These are phyloP conservation scores for Embidobia sp. DNA, from an alignment of 2,888 invertebrate genomes.

Conservation along the genomic window DNA sequence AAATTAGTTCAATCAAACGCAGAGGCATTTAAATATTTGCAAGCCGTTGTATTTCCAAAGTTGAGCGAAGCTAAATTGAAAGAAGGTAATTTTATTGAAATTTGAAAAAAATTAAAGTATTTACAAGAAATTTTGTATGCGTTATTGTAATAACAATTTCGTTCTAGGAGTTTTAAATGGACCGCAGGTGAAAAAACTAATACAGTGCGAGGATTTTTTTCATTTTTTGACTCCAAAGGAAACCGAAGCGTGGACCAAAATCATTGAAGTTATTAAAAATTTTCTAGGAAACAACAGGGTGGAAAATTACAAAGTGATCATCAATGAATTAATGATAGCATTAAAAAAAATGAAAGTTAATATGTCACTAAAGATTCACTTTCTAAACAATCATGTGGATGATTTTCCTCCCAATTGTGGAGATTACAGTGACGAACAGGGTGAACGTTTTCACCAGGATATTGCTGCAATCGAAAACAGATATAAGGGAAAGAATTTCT, in stretches of 20 bases:
- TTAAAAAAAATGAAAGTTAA: conserved; percentile 57
- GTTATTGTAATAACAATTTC: background rate
- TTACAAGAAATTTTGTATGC: no score
- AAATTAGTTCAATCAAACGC: conserved; percentile 8
- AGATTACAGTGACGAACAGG: conserved; percentile 74
- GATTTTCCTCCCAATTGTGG: conserved; percentile 74
- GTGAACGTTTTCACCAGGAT: conserved; percentile 76
- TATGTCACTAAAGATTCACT: conserved; percentile 75
- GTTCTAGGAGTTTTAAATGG: conserved; percentile 39
- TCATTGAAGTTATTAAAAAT: conserved; percentile 48
- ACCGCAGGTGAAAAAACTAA: conserved; percentile 43
- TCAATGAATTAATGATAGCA: conserved; percentile 60
- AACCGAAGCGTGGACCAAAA: conserved; percentile 59
- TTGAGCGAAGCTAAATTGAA: conserved; percentile 48
- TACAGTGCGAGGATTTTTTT: conserved; percentile 40
- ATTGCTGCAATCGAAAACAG: conserved; percentile 73
- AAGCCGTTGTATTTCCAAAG: conserved; percentile 37
- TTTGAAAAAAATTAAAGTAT: no score
- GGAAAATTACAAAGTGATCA: conserved; percentile 51
- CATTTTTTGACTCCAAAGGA: conserved; percentile 55
- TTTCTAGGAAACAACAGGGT: conserved; percentile 63
- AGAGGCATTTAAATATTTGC: no score
- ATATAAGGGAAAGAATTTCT: conserved; percentile 69
- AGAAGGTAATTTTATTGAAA: conserved; percentile 25
- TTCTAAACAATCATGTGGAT: conserved; percentile 71